Conservation (phyloP, 2,888 invertebrate species). For the Orthosia incerta region DNA sequence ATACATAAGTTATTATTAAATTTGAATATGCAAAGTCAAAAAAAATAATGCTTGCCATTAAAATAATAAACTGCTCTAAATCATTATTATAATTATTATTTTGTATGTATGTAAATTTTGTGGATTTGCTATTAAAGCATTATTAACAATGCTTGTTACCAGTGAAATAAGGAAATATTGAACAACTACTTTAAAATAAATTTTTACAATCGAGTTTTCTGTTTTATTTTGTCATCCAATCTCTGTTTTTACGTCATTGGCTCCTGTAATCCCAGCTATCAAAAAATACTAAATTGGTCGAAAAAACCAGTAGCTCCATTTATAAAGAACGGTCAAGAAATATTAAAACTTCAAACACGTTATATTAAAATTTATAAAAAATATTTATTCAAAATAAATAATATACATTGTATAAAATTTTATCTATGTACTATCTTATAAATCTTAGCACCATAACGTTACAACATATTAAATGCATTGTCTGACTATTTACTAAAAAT, state of each 20-base stretch:
- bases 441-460: constrained; percentile 81
- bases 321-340: too few species aligned
- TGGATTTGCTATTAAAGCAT: constrained; percentile 5
- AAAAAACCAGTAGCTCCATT: not conserved
- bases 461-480: constrained; percentile 86
- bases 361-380: constrained; percentile 8
- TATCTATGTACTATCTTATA: constrained; percentile 32
- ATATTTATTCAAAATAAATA: constrained; percentile 63
- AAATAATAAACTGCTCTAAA: constrained; percentile 7
- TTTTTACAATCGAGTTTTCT: constrained; percentile 23
- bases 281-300: not conserved
- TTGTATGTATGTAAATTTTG: constrained; percentile 14
- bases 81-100: not conserved
- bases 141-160: constrained; percentile 20
- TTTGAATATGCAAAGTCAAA: not conserved
- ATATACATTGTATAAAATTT: constrained; percentile 49
- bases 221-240: constrained; percentile 21
- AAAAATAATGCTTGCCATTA: constrained; percentile 10
- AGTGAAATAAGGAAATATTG: constrained; percentile 24
- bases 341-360: not conserved
- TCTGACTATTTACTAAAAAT: constrained; percentile 80
- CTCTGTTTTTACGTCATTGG: not conserved
- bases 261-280: not conserved
- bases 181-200: constrained; percentile 43
- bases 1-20: not conserved